Conservation (phyloP, 1,140 invertebrate species). For the Macrostomum lignano region DNA sequence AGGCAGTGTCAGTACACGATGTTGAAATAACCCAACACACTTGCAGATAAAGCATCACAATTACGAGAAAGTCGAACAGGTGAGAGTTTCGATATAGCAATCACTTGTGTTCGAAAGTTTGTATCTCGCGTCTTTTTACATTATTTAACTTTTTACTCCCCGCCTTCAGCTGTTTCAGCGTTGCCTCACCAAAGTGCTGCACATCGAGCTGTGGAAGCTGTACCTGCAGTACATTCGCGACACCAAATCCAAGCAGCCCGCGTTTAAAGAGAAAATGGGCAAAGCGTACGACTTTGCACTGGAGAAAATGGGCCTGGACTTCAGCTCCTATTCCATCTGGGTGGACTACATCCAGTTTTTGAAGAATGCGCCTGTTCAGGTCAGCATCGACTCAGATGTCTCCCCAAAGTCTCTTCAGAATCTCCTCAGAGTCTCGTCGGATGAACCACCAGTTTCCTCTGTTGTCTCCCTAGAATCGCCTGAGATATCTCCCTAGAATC, state of each 20-base stretch:
- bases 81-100: too few species aligned
- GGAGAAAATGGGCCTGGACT: slow-evolving; percentile 93
- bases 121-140: too few species aligned
- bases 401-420: too few species aligned
- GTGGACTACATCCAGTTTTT: slow-evolving; percentile 88
- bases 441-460: too few species aligned
- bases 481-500: too few species aligned
- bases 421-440: too few species aligned
- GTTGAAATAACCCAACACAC: slow-evolving; percentile 16
- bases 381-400: too few species aligned
- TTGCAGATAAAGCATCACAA: slow-evolving; percentile 68
- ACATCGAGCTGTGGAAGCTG: slow-evolving; percentile 90
- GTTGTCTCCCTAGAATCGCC: too few species aligned
- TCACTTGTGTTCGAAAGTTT: too few species aligned
- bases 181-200: slow-evolving; percentile 84
- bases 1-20: too few species aligned
- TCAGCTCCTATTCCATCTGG: slow-evolving; percentile 77
- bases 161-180: slow-evolving; percentile 92
- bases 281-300: slow-evolving; percentile 95
- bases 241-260: slow-evolving; percentile 63
- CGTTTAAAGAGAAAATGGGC: slow-evolving; percentile 93
- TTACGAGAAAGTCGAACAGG: slow-evolving; percentile 89
- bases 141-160: too few species aligned
- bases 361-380: too few species aligned
- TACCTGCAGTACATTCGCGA: slow-evolving; percentile 93